These are phyloP conservation scores for Morelia viridis DNA, from an alignment of 2,797 vertebrate genomes.

Conservation along the genomic window DNA sequence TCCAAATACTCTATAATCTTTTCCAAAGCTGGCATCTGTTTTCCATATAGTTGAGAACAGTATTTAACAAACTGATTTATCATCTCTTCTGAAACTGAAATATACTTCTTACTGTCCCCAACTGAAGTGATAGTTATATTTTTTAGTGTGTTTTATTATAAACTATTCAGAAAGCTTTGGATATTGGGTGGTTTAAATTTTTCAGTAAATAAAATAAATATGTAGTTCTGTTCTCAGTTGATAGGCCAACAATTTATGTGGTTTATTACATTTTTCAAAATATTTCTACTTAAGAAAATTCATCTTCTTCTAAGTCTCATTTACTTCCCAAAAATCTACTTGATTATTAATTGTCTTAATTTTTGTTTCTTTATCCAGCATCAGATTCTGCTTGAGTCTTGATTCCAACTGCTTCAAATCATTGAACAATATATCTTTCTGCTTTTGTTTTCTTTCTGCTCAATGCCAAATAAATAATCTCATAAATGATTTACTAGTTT, in stretches of 20 bases:
- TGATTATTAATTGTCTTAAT: neutral
- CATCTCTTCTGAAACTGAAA: neutral
- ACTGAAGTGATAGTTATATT: neutral
- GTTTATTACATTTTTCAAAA: neutral
- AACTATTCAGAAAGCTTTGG: neutral
- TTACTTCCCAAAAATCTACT: neutral
- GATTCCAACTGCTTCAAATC: neutral
- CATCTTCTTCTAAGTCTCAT: neutral
- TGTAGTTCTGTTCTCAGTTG: neutral
- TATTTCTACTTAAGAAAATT: neutral
- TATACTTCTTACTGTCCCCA: neutral
- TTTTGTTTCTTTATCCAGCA: neutral
- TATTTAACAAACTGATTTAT: neutral
- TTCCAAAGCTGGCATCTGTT: neutral
- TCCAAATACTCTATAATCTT: neutral
- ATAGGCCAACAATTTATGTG: neutral
- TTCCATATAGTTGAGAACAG: neutral
- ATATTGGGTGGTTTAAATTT: neutral
- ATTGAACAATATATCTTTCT: neutral
- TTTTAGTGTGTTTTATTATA: neutral
- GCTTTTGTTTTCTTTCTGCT: neutral
- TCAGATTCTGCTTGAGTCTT: neutral
- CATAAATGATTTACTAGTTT: neutral
- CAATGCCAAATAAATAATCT: neutral
- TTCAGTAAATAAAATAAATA: neutral